These are phyloP conservation scores for Eugnorisma glareosa DNA, from an alignment of 2,888 invertebrate species.

Conservation along the genomic window DNA sequence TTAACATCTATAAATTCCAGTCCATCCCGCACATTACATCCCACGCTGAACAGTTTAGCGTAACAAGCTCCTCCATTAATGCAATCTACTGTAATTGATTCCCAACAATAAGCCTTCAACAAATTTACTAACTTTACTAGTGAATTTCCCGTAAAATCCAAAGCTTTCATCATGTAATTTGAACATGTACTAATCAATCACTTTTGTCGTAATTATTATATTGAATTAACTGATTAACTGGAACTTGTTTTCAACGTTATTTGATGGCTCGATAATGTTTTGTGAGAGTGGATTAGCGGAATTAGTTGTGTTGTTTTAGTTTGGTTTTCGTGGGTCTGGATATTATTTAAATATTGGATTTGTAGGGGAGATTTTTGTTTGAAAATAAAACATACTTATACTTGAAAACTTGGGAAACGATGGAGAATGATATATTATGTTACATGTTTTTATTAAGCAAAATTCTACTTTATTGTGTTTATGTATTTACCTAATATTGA, in stretches of 20 bases:
- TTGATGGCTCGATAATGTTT: constrained; percentile 14
- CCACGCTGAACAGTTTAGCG: background rate
- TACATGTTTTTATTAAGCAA: too few relatives aligned
- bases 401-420: background rate
- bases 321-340: constrained; percentile 4
- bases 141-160: constrained; percentile 13
- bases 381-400: background rate
- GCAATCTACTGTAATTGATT: constrained; percentile 10
- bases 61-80: background rate
- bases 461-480: too few relatives aligned
- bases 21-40: background rate
- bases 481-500: background rate
- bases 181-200: constrained; percentile 57
- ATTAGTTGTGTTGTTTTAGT: constrained; percentile 8
- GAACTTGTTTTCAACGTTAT: constrained; percentile 37
- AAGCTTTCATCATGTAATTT: constrained; percentile 37
- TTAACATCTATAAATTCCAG: background rate
- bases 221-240: constrained; percentile 36
- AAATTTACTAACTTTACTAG: constrained; percentile 12
- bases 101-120: constrained; percentile 1
- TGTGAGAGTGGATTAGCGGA: constrained; percentile 8
- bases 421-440: too few relatives aligned
- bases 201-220: constrained; percentile 39
- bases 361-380: background rate
- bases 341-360: background rate